Base-by-base conservation (phyloP, 2,888 invertebrate genomes). In the Ptychoptera contaminata region DNA sequence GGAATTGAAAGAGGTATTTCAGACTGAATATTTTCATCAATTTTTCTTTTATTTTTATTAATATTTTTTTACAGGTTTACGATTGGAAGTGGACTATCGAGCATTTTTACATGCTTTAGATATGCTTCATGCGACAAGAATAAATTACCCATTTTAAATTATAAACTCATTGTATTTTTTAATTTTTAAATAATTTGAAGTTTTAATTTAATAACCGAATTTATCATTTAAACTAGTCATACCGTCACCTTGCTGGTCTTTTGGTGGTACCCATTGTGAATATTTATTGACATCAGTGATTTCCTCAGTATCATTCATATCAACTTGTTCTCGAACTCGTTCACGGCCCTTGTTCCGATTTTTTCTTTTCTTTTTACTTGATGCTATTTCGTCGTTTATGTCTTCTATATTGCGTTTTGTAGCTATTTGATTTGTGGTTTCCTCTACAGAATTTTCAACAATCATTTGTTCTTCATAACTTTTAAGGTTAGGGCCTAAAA, bases 211-310 rank as follows among this genome's bases (percentile, higher is more conserved):
- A 61, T 86, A 86, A 14, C 85, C 85, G 59, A 72, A 78, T 64
- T 82, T 84, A 34, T 79, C 78, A 65, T 86, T 86, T 34, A 86
- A 67, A 53, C 69, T 71, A 2, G 84, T 86, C 52, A 74, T 70
- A 6, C 86, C 86, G 65, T 86, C 86, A 1, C 85, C 85, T 38
- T 71, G 71, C 64, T 87, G 86, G 56, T 74, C 71, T 51, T 65
- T 54, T 1, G 87, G 87, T 4, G 87, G 86, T 36, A 82, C 62
- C 87, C 88, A 87, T 56, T 76, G 77, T 8, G 77, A 78, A 60
- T 82, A 84, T 56, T 83, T 76, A 46, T 74, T 74, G 15, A 60
- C 63, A 31, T 63, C 58, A 10, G 70, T 65, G 45, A 72, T 67
- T 51, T 70, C 70, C 40, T 60, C 65, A 44, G 57, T 51, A 47